These are phyloP conservation scores for Sinocyclocheilus maitianheensis DNA, from an alignment of 2,113 vertebrate species.

Conservation along the genomic window DNA sequence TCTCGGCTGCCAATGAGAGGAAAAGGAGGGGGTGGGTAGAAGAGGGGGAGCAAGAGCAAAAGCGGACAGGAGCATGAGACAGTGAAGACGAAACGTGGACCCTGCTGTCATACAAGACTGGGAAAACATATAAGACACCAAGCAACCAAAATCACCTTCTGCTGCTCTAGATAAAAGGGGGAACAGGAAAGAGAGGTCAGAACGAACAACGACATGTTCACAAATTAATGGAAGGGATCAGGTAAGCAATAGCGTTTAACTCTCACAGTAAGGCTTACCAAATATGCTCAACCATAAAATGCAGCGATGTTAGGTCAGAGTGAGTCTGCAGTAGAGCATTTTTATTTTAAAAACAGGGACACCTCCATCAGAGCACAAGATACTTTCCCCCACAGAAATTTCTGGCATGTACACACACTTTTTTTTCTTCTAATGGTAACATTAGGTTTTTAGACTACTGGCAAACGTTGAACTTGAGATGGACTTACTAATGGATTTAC, in stretches of 20 bases:
- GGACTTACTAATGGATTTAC: neutral
- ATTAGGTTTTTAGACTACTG: neutral
- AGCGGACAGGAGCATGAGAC: neutral
- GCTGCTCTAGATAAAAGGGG: conserved; percentile 37
- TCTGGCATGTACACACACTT: neutral
- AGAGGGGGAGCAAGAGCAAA: neutral
- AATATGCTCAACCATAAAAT: neutral
- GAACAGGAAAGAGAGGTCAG: conserved; percentile 13
- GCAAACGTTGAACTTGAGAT: neutral
- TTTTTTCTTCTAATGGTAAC: neutral
- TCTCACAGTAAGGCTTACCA: neutral
- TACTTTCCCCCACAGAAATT: neutral
- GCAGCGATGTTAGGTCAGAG: neutral
- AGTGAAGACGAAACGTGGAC: conserved; percentile 5
- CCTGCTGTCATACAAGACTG: conserved; percentile 20
- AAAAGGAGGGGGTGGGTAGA: neutral
- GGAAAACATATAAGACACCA: conserved; percentile 7
- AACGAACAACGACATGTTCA: conserved; percentile 58
- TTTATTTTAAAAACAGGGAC: neutral
- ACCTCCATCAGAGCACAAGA: neutral
- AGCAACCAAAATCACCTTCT: conserved; percentile 21
- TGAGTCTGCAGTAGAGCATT: neutral
- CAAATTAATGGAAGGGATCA: conserved; percentile 62
- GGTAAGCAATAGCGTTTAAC: conserved; percentile 64
- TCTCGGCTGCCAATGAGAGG: conserved; percentile 12